Conservation (phyloP, 2,888 invertebrate species). For the Lacanobia wlatinum region DNA sequence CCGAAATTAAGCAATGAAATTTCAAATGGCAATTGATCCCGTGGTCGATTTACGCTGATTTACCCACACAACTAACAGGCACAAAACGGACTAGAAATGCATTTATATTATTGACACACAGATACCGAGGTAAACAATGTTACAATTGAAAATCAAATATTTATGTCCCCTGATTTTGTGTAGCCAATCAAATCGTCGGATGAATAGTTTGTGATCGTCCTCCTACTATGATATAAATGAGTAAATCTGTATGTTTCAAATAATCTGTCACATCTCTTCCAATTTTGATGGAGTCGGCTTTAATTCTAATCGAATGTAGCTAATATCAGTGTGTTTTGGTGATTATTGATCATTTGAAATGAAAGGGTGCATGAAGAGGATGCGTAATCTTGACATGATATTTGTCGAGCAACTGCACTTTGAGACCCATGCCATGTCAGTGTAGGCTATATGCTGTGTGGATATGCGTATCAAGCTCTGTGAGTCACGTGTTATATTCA, state of each 20-base stretch:
- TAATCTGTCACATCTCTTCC: no score
- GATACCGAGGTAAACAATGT: slow-evolving; percentile 64
- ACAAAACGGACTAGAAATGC: slow-evolving; percentile 35
- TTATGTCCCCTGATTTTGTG: slow-evolving; percentile 66
- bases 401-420: no score
- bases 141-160: slow-evolving; percentile 75
- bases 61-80: slow-evolving; percentile 1
- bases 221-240: neutral
- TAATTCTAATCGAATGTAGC: no score
- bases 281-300: no score
- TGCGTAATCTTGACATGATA: no score
- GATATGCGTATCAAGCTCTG: no score
- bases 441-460: no score
- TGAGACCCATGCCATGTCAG: no score
- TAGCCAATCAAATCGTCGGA: slow-evolving; percentile 67
- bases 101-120: slow-evolving; percentile 59
- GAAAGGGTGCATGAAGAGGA: no score
- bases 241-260: neutral
- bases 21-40: slow-evolving; percentile 42
- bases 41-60: slow-evolving; percentile 32
- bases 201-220: slow-evolving; percentile 56
- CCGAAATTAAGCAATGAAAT: slow-evolving; percentile 53
- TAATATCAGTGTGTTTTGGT: no score
- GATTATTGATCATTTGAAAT: no score
- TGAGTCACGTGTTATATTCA: no score